Evolutionary conservation across 2,888 invertebrate genomes (phyloP).

Genomic region (Hirudinaria manillensis): DNA sequence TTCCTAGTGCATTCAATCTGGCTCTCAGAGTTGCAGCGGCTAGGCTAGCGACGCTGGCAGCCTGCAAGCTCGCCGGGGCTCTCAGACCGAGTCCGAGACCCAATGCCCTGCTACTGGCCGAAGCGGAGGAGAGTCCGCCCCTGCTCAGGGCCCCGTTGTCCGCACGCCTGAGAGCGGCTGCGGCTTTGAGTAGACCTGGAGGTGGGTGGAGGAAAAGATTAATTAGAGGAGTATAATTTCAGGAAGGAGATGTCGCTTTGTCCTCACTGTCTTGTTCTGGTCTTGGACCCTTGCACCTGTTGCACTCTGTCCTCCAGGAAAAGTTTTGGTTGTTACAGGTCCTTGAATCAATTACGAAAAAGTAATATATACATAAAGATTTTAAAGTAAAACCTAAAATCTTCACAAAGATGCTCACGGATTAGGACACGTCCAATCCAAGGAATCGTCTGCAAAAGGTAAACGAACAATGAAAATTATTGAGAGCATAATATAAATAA

Average conservation of each 20-base stretch:
- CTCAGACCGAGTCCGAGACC: background rate
- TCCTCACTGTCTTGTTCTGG: constrained; percentile 4
- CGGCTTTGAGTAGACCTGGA: constrained; percentile 5
- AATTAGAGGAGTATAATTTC: no score
- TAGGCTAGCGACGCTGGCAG: background rate
- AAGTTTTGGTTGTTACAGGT: constrained; percentile 68
- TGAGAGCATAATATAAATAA: background rate
- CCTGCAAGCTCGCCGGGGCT: constrained; percentile 1
- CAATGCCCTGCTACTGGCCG: background rate
- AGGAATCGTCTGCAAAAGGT: constrained; percentile 25
- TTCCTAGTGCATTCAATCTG: constrained; percentile 1
- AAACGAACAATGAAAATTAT: background rate
- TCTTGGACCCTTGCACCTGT: constrained; percentile 72
- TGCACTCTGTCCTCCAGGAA: constrained; percentile 88
- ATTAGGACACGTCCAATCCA: constrained; percentile 59
- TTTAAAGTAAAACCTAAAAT: background rate
- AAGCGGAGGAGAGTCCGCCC: background rate
- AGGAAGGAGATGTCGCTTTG: background rate
- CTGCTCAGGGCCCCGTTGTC: background rate
- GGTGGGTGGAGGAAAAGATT: no score
- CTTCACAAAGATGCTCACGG: constrained; percentile 32
- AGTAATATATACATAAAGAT: background rate
- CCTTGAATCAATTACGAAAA: background rate
- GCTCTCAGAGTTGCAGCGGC: constrained; percentile 18
- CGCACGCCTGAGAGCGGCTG: background rate